These are phyloP conservation scores for Melipona beecheii DNA, from an alignment of 2,888 invertebrate species.

Conservation along the genomic window DNA sequence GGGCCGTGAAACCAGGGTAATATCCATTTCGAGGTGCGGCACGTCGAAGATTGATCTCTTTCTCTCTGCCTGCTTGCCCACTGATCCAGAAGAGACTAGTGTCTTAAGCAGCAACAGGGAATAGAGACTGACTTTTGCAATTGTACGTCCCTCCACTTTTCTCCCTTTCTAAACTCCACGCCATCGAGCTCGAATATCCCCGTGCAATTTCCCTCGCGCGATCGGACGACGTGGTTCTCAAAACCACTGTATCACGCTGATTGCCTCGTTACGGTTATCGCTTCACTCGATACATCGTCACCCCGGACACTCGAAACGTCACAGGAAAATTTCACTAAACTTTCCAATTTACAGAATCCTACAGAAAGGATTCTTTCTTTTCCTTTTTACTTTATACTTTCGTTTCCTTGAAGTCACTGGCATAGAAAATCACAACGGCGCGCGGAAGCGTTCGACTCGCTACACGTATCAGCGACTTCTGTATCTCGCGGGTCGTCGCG, in stretches of 20 bases:
- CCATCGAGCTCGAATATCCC: neutral
- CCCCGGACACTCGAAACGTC: neutral
- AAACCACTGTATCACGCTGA: neutral
- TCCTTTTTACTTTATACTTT: too few relatives aligned
- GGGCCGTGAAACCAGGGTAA: slow-evolving; percentile 59
- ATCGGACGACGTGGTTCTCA: neutral
- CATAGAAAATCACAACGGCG: neutral
- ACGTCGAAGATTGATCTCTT: slow-evolving; percentile 65
- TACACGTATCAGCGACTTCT: slow-evolving; percentile 2
- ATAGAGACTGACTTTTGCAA: slow-evolving; percentile 27
- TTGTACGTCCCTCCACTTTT: slow-evolving; percentile 37
- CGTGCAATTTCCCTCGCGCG: neutral
- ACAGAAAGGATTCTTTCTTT: neutral
- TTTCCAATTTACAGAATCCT: neutral
- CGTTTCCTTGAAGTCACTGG: too few relatives aligned
- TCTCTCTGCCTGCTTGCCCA: slow-evolving; percentile 54
- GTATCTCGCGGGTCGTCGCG: slow-evolving; percentile 12
- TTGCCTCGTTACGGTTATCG: neutral
- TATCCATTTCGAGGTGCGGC: slow-evolving; percentile 67
- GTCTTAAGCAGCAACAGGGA: slow-evolving; percentile 39
- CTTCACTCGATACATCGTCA: neutral
- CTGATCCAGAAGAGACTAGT: slow-evolving; percentile 54
- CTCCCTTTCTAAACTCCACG: neutral
- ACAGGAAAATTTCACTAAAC: neutral
- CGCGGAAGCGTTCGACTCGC: neutral